Conservation (phyloP, 2,797 vertebrate genomes). For the Capromys pilorides region DNA sequence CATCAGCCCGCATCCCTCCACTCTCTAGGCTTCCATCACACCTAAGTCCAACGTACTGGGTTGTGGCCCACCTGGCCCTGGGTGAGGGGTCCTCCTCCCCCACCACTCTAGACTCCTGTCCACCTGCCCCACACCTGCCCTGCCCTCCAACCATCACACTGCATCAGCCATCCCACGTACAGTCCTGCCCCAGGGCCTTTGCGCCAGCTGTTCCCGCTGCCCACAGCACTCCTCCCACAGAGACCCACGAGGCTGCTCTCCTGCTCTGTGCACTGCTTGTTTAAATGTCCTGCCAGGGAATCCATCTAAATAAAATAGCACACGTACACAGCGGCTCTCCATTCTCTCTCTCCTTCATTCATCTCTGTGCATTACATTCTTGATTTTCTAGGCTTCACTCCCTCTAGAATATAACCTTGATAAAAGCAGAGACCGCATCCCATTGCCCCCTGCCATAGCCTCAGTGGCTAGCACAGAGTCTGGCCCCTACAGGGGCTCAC, state of each 20-base stretch:
- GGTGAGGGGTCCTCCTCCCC: not conserved
- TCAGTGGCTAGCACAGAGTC: not conserved
- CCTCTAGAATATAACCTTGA: not conserved
- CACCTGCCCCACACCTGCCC: too few relatives aligned
- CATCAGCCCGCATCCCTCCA: not conserved
- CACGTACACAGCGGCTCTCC: fast-evolving
- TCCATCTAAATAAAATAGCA: not conserved
- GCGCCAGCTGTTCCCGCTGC: not conserved
- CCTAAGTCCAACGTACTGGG: not conserved
- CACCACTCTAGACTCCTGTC: not conserved
- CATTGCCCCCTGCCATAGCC: not conserved
- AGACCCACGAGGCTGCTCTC: not conserved
- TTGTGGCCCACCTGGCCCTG: not conserved
- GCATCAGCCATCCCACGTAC: not conserved
- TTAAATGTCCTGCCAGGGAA: not conserved
- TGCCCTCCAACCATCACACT: not conserved
- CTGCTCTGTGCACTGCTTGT: not conserved
- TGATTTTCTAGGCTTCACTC: not conserved
- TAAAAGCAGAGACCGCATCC: not conserved
- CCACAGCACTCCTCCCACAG: not conserved
- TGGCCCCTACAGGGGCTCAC: not conserved
- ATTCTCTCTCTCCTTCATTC: not conserved
- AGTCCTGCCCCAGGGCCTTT: not conserved
- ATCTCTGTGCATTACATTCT: not conserved
- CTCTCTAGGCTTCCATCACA: not conserved